Evolutionary conservation across 2,888 invertebrate genomes (phyloP).

Genomic region (Arrhopalites spinosus): DNA sequence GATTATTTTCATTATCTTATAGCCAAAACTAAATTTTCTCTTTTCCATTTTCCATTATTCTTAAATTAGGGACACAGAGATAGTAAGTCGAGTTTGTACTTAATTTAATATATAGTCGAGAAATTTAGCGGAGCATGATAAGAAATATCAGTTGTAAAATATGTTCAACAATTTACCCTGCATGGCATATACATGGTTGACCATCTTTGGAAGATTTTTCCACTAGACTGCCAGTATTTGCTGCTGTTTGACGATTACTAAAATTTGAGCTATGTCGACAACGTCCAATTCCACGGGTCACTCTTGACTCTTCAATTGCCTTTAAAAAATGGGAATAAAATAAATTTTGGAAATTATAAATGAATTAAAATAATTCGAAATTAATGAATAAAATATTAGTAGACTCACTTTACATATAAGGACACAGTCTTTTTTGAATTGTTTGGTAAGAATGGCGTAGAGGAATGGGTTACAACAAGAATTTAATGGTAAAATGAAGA

Average conservation of each 20-base stretch:
- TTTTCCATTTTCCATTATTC: not conserved
- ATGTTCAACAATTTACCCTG: slow-evolving; percentile 43
- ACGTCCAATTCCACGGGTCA: slow-evolving; percentile 83
- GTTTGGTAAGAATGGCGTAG: slow-evolving; percentile 96
- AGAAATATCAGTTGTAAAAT: too few relatives aligned
- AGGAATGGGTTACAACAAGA: slow-evolving; percentile 98
- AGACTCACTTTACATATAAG: slow-evolving; percentile 78
- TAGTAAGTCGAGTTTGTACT: not conserved
- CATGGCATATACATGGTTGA: slow-evolving; percentile 67
- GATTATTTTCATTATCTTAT: too few relatives aligned
- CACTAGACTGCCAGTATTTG: slow-evolving; percentile 81
- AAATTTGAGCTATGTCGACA: slow-evolving; percentile 86
- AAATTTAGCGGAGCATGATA: too few relatives aligned
- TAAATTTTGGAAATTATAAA: not conserved
- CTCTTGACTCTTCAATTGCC: slow-evolving; percentile 91
- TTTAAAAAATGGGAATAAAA: slow-evolving; percentile 4
- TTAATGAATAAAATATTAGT: too few relatives aligned
- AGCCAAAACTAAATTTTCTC: not conserved
- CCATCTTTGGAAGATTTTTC: slow-evolving; percentile 70
- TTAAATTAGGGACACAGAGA: not conserved
- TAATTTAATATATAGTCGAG: not conserved
- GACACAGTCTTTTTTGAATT: slow-evolving; percentile 96
- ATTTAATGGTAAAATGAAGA: slow-evolving; percentile 93
- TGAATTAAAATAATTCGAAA: not conserved
- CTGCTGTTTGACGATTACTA: slow-evolving; percentile 84